These are phyloP conservation scores for Paragorgia papillata DNA, from an alignment of 92 coral and sea anemone species.

Conservation along the genomic window DNA sequence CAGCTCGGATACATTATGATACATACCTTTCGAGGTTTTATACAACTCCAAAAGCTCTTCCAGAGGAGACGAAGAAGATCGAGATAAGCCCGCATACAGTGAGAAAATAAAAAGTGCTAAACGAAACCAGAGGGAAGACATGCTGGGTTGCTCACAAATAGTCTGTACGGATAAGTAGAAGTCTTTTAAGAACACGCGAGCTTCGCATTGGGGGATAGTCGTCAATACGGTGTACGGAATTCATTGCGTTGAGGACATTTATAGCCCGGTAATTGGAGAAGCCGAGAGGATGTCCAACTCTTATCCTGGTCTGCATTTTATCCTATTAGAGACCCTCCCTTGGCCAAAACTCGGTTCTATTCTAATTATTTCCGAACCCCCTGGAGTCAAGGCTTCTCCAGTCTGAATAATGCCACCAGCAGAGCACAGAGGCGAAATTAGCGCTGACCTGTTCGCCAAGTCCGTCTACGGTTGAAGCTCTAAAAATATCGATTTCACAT, in stretches of 20 bases:
- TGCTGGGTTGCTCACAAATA: background rate
- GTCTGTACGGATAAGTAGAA: background rate
- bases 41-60: background rate
- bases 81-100: constrained; percentile 3
- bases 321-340: constrained; percentile 34
- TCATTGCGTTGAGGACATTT: constrained; percentile 33
- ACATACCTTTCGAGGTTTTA: constrained; percentile 1
- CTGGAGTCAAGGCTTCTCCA: constrained; percentile 1
- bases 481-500: constrained; percentile 15
- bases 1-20: no score
- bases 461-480: background rate
- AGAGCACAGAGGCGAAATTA: background rate
- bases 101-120: background rate
- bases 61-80: background rate
- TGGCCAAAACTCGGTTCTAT: background rate
- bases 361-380: background rate
- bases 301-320: constrained; percentile 29
- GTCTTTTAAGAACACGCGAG: constrained; percentile 29
- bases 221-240: background rate
- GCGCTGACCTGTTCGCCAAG: constrained; percentile 2
- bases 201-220: constrained; percentile 27
- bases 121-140: constrained; percentile 19
- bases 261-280: constrained; percentile 43
- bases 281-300: constrained; percentile 5
- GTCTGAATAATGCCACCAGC: constrained; percentile 20